Conservation (phyloP, 2,113 vertebrate species). For the Protobothrops flavoviridis region DNA sequence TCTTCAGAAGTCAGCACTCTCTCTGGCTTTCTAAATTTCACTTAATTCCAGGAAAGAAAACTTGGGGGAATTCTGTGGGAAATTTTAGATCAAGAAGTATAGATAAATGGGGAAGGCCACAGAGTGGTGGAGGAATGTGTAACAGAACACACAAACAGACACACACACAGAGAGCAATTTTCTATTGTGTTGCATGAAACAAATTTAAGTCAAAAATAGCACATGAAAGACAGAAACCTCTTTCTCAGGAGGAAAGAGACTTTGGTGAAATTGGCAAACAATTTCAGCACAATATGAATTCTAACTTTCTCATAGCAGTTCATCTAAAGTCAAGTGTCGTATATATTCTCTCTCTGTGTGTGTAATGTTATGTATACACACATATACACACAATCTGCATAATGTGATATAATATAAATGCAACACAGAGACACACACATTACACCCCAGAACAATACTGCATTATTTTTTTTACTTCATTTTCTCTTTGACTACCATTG, state of each 20-base stretch:
- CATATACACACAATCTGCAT: neutral
- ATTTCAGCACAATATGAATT: neutral
- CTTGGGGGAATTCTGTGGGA: neutral
- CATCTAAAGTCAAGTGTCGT: neutral
- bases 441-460: neutral
- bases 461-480: neutral
- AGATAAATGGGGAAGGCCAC: neutral
- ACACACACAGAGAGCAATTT: neutral
- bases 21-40: neutral
- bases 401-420: neutral
- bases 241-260: neutral
- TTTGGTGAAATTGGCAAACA: neutral
- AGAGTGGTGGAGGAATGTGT: neutral
- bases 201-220: neutral
- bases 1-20: neutral
- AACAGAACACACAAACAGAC: neutral
- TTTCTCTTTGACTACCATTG: neutral
- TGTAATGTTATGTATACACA: no score
- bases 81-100: neutral
- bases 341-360: neutral
- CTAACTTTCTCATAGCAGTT: neutral
- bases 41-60: neutral
- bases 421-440: neutral
- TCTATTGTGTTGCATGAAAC: neutral
- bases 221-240: neutral